These are phyloP conservation scores for Danio rerio DNA, from an alignment of 2,113 vertebrate genomes.

Conservation along the genomic window GRCz12tu NC_133189.1:52444001-52444500, in stretches of 20 bases:
- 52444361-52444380: slow-evolving; percentile 93
- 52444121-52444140: neutral
- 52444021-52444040: too few relatives aligned
- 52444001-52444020: too few relatives aligned
- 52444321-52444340: slow-evolving; percentile 95
- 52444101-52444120: neutral
- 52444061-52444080: too few relatives aligned
- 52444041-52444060: too few relatives aligned
- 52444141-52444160: neutral
- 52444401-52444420: slow-evolving; percentile 93
- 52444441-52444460: slow-evolving; percentile 93
- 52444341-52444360: slow-evolving; percentile 98
- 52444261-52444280: slow-evolving; percentile 85
- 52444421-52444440: slow-evolving; percentile 80
- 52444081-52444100: too few relatives aligned
- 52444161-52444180: neutral
- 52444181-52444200: slow-evolving; percentile 78
- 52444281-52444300: slow-evolving; percentile 90
- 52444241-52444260: slow-evolving; percentile 82
- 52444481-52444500: slow-evolving; percentile 96
- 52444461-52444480: slow-evolving; percentile 98
- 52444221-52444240: slow-evolving; percentile 84
- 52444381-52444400: slow-evolving; percentile 80
- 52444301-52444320: slow-evolving; percentile 90
- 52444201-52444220: slow-evolving; percentile 82